Percentiles rank a stretch among this genome's conserved stretches.
Evolutionary conservation across 2,113 vertebrate species (phyloP).

Genomic region (Syngnathus scovelli): DNA sequence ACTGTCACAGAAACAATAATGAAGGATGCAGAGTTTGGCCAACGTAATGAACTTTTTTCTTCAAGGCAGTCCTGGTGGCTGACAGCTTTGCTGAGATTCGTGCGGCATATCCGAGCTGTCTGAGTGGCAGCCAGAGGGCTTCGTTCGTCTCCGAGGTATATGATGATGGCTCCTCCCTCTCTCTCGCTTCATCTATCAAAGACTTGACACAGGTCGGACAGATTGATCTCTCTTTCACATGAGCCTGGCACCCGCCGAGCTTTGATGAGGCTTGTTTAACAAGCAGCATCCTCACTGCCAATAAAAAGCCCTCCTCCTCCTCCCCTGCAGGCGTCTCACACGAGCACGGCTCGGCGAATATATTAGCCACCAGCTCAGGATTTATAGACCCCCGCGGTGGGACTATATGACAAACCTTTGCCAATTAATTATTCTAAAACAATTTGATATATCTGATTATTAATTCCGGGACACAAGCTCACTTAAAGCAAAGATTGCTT

Average conservation of each 20-base stretch:
- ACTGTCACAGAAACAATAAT: constrained; percentile 5
- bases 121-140: constrained; percentile 9
- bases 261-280: constrained; percentile 60
- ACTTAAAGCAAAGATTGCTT: constrained; percentile 60
- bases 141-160: constrained; percentile 31
- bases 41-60: neutral
- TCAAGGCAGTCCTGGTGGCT: neutral
- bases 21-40: constrained; percentile 6
- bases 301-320: constrained; percentile 44
- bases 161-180: constrained; percentile 35
- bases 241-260: constrained; percentile 40
- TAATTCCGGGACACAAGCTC: constrained; percentile 65
- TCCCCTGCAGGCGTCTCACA: constrained; percentile 34
- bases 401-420: constrained; percentile 51
- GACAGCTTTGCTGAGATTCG: constrained; percentile 22
- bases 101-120: constrained; percentile 1
- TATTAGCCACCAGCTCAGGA: constrained; percentile 59
- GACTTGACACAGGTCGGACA: constrained; percentile 40
- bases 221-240: constrained; percentile 56
- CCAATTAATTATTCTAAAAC: constrained; percentile 72
- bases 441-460: constrained; percentile 73
- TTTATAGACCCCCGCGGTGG: constrained; percentile 64
- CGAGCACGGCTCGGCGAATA: constrained; percentile 36
- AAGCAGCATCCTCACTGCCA: constrained; percentile 53
- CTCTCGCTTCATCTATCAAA: constrained; percentile 44